Percentiles rank a stretch among this genome's conserved stretches.
Conservation (phyloP, 2,113 vertebrate genomes). For the Bujurquina vittata region DNA sequence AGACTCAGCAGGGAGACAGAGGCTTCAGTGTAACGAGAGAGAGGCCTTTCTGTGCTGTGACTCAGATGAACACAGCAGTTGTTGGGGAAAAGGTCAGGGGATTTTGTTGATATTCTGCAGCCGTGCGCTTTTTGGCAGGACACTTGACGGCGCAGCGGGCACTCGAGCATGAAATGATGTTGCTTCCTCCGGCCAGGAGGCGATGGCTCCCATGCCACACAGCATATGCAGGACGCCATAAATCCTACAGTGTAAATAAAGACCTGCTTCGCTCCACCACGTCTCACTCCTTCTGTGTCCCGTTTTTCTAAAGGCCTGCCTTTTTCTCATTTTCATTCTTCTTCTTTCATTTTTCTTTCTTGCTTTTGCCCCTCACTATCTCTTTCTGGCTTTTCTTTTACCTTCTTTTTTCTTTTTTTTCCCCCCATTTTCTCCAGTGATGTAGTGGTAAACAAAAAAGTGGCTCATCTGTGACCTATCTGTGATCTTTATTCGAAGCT, state of each 20-base stretch:
- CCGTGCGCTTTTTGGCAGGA: slow-evolving; percentile 62
- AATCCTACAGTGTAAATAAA: slow-evolving; percentile 72
- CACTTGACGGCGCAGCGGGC: slow-evolving; percentile 53
- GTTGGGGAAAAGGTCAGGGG: slow-evolving; percentile 69
- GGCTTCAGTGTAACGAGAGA: slow-evolving; percentile 26
- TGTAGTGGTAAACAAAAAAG: slow-evolving; percentile 25
- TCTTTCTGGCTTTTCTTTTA: background rate
- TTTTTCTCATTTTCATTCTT: background rate
- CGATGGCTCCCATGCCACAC: slow-evolving; percentile 61
- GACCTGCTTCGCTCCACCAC: slow-evolving; percentile 50
- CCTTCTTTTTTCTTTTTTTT: too few species aligned
- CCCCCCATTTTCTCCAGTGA: background rate
- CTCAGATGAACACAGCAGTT: slow-evolving; percentile 53
- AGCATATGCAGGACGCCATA: slow-evolving; percentile 58
- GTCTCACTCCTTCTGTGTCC: slow-evolving; percentile 31
- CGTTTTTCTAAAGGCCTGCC: slow-evolving; percentile 13
- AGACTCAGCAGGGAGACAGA: slow-evolving; percentile 29
- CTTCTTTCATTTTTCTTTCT: slow-evolving; percentile 28
- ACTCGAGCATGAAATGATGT: slow-evolving; percentile 78
- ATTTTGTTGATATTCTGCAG: slow-evolving; percentile 70
- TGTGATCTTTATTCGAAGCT: background rate
- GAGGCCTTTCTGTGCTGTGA: slow-evolving; percentile 40
- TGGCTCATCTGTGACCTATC: background rate
- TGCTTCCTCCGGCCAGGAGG: slow-evolving; percentile 62
- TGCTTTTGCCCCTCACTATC: slow-evolving; percentile 12